Conservation (phyloP, 2,888 invertebrate genomes). For the Sisyra nigra region DNA sequence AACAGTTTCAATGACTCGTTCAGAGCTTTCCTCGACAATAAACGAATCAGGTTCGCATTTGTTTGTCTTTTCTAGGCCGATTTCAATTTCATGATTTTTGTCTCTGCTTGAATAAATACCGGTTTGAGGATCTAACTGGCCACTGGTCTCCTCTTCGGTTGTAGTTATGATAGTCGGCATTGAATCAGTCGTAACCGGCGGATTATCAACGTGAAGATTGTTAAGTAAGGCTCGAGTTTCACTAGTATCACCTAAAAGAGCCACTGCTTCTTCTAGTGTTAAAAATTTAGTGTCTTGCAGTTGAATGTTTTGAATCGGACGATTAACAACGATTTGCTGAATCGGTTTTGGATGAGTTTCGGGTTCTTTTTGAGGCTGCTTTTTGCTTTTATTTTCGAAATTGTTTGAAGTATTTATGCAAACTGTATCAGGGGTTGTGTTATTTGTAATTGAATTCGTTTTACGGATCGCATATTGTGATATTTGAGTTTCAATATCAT, state of each 20-base stretch:
- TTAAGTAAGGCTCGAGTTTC: conserved; percentile 28
- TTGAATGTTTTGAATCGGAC: conserved; percentile 5
- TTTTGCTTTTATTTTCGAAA: background rate
- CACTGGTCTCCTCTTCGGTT: conserved; percentile 5
- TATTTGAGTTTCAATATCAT: conserved; percentile 16
- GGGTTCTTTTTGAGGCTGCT: background rate
- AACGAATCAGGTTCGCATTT: conserved; percentile 22
- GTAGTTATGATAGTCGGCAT: background rate
- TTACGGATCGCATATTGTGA: conserved; percentile 14
- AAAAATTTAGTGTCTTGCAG: conserved; percentile 6
- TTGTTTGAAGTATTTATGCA: too few species aligned
- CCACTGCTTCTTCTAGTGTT: conserved; percentile 28
- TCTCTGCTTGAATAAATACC: conserved; percentile 14
- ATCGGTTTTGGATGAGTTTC: background rate
- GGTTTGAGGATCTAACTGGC: conserved; percentile 17
- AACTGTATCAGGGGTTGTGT: too few species aligned
- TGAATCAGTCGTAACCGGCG: background rate
- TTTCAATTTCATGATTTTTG: conserved; percentile 17
- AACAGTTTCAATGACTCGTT: conserved; percentile 25
- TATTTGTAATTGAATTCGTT: background rate
- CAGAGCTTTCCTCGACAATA: too few species aligned
- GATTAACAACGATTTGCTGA: background rate
- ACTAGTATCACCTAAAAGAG: conserved; percentile 20
- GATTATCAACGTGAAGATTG: conserved; percentile 32
- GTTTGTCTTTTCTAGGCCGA: conserved; percentile 17